phyloP scores from a whole-genome alignment of 1,140 invertebrate species.

The Eupristina koningsbergeri region DNA sequence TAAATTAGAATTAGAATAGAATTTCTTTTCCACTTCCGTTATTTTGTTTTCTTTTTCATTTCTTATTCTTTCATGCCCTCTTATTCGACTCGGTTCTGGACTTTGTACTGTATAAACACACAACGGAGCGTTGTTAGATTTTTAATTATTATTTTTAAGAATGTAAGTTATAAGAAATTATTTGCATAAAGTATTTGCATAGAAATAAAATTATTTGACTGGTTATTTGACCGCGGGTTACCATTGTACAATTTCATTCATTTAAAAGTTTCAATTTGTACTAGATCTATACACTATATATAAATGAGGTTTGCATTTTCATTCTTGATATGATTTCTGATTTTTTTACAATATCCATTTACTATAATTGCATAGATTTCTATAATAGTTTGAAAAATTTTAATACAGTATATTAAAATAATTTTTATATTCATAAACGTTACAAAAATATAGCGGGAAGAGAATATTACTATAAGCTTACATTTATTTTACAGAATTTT shows the following conservation, averaged over 20 bases:
- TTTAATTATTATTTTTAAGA: neutral
- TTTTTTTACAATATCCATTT: slow-evolving; percentile 7
- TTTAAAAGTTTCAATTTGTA: neutral
- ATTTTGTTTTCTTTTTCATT: slow-evolving; percentile 9
- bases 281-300: neutral
- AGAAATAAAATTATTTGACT: neutral
- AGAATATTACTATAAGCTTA: neutral
- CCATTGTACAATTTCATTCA: neutral
- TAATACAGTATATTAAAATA: neutral
- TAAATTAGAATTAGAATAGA: neutral
- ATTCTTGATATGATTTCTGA: neutral
- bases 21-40: slow-evolving; percentile 18
- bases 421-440: slow-evolving; percentile 15
- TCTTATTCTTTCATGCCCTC: slow-evolving; percentile 39
- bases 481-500: neutral
- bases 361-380: slow-evolving; percentile 5
- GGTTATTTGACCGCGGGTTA: neutral
- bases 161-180: neutral
- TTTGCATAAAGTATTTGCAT: neutral
- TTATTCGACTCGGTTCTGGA: slow-evolving; percentile 24
- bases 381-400: slow-evolving; percentile 14
- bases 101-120: slow-evolving; percentile 52
- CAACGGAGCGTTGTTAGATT: slow-evolving; percentile 37
- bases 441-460: slow-evolving; percentile 8
- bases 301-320: slow-evolving; percentile 11